A percentile compares a stretch with the other conserved stretches of the same genome.
Conservation (phyloP, 2,888 invertebrate species). For the Melipona beecheii region DNA sequence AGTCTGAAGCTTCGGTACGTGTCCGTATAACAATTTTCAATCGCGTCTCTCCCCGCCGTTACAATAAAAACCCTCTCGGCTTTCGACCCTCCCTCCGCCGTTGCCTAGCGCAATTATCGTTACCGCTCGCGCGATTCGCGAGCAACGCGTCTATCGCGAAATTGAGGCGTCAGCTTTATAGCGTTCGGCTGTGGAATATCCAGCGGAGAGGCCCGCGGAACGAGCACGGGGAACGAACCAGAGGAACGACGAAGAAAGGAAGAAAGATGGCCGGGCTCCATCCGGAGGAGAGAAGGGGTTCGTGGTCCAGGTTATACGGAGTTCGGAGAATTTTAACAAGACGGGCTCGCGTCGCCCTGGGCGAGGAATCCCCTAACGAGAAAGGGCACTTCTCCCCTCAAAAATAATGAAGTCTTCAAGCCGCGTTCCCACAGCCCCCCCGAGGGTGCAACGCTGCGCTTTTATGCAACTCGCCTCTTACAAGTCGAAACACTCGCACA, state of each 20-base stretch:
- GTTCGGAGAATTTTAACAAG: constrained; percentile 81
- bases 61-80: too few species aligned
- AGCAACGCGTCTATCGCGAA: constrained; percentile 43
- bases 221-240: constrained; percentile 11
- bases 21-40: background rate
- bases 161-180: constrained; percentile 72
- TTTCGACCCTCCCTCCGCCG: background rate
- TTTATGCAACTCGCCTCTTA: constrained; percentile 47
- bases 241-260: constrained; percentile 3
- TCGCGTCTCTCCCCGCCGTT: background rate
- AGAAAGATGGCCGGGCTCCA: constrained; percentile 11
- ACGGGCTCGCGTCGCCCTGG: constrained; percentile 73
- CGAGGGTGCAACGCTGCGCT: constrained; percentile 62
- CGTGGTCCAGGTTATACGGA: constrained; percentile 66
- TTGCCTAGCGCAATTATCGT: constrained; percentile 3
- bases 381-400: constrained; percentile 75
- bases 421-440: constrained; percentile 68
- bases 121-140: background rate
- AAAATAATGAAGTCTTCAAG: constrained; percentile 79
- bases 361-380: constrained; percentile 77
- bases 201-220: constrained; percentile 23
- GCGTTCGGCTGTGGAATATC: constrained; percentile 41
- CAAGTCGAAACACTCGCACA: constrained; percentile 29
- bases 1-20: too few species aligned
- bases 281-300: constrained; percentile 1